Base-by-base conservation (phyloP, 2,113 vertebrate genomes). In the Loxodonta africana region DNA sequence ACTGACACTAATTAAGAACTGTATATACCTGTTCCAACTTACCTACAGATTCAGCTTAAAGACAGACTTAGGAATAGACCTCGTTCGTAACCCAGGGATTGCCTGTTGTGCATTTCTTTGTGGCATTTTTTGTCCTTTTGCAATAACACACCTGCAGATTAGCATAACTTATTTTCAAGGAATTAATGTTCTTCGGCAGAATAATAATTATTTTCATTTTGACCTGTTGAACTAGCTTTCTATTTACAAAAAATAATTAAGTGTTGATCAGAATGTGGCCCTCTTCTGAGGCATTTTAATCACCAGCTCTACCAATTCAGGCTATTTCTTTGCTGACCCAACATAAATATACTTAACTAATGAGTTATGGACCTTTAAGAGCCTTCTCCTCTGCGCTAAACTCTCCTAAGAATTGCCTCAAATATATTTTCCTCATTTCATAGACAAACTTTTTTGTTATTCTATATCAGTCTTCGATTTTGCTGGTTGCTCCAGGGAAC, bases 211-310 rank as follows among this genome's bases (percentile, higher is more conserved):
- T 97, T 98, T 91, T 98, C 83, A 91, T 97, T 98, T 98, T 98
- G 97, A 97, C 93, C 86, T 97, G 67, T 21, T 97, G 96, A 98
- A 98, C 98, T 98, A 98, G 90, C 69, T 98, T 97, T 28, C 71
- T 98, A 97, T 98, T 98, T 98, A 98, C 96, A 92, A 97, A 97
- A 97, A 98, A 97, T 98, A 98, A 98, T 98, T 98, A 98, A 98
- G 88, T 97, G 97, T 98, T 98, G 98, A 98, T 98, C 97, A 98
- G 97, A 97, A 30, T 9, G 77, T 98, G 96, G 78, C 65, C 65
- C 97, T 98, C 94, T 98, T 98, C 88, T 96, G 65, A 92, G 97
- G 88, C 88, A 98, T 98, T 97, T 86, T 97, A 97, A 97, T 98
- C 94, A 97, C 88, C 53, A 95, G 26, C 77, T 97, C 88, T 91